Evolutionary conservation across 1,140 invertebrate species (phyloP).

Genomic region (Hylaeus anthracinus): DNA sequence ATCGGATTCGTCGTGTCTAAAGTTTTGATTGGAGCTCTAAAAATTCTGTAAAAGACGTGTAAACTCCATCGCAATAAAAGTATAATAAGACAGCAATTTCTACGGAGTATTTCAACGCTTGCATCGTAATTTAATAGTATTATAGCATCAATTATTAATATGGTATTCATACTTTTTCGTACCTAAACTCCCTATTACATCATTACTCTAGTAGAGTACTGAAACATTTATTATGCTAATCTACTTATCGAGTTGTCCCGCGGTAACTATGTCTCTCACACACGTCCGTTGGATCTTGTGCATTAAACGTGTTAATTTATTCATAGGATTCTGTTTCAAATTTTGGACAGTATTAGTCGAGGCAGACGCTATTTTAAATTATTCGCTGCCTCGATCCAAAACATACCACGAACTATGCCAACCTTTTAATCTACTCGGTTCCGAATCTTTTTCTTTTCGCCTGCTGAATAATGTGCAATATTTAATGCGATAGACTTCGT

Average conservation of each 20-base stretch:
- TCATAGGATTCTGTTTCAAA: conserved; percentile 7
- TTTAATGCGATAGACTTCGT: no score
- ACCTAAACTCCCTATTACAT: background rate
- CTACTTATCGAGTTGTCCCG: background rate
- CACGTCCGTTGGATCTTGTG: background rate
- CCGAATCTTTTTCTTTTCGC: no score
- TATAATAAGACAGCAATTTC: no score
- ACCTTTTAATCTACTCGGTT: background rate
- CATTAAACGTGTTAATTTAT: conserved; percentile 4
- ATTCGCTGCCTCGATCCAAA: background rate
- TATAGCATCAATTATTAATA: no score
- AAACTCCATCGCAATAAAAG: no score
- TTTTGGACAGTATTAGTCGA: background rate
- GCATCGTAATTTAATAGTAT: no score
- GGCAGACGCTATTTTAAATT: background rate
- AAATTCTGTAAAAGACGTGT: no score
- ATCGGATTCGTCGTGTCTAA: no score
- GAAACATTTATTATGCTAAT: conserved; percentile 3
- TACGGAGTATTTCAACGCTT: no score
- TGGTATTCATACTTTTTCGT: no score
- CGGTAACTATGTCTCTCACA: background rate
- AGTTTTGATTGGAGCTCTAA: no score
- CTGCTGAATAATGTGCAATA: no score
- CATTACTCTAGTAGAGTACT: background rate
- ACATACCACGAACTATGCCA: background rate